These are phyloP conservation scores for Monopis laevigella DNA, from an alignment of 2,888 invertebrate genomes.

Conservation along the genomic window DNA sequence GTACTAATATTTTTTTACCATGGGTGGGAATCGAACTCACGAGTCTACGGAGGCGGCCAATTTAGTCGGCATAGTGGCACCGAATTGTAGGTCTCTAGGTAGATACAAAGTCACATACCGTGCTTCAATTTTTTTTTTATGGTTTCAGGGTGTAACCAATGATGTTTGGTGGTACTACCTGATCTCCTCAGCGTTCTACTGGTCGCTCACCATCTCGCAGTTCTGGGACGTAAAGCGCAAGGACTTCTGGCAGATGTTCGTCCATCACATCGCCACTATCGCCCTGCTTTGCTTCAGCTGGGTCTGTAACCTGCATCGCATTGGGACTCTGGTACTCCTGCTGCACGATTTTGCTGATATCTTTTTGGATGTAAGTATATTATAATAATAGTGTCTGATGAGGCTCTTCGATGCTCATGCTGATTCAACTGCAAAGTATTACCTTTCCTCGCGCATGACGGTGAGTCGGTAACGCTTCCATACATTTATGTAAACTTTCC, in stretches of 20 bases:
- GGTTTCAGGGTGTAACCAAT: conserved; percentile 74
- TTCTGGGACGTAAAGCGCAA: conserved; percentile 93
- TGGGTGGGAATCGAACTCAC: too few species aligned
- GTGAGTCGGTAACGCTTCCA: too few species aligned
- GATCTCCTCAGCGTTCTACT: conserved; percentile 94
- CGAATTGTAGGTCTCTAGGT: too few species aligned
- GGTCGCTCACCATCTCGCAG: conserved; percentile 92
- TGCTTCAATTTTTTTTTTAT: conserved; percentile 4
- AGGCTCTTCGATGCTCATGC: too few species aligned
- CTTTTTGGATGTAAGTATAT: conserved; percentile 77
- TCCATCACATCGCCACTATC: conserved; percentile 96
- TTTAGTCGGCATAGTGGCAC: too few species aligned
- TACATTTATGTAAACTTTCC: too few species aligned
- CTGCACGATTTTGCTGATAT: conserved; percentile 92
- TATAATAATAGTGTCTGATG: too few species aligned
- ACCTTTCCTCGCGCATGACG: too few species aligned
- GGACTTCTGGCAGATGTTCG: conserved; percentile 98
- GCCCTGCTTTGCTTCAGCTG: conserved; percentile 91
- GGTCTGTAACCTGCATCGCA: conserved; percentile 91
- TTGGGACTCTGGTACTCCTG: conserved; percentile 89
- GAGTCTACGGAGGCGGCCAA: too few species aligned
- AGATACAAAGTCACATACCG: too few species aligned
- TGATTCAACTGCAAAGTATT: too few species aligned
- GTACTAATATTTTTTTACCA: too few species aligned
- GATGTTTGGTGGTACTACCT: conserved; percentile 99